These are phyloP conservation scores for Macrophya annulata DNA, from an alignment of 2,888 invertebrate genomes.

Conservation along the genomic window DNA sequence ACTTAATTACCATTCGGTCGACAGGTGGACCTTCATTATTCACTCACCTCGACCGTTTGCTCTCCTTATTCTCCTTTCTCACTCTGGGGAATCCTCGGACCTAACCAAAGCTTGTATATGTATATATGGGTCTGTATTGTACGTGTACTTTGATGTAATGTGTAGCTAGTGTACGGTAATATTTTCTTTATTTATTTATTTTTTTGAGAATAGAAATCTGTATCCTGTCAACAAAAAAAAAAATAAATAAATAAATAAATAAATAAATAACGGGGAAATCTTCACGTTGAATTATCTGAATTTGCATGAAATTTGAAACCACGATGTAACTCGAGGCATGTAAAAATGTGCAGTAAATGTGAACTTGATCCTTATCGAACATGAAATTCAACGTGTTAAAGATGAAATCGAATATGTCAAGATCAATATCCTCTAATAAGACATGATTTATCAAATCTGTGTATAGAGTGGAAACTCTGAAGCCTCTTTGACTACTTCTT, in stretches of 20 bases:
- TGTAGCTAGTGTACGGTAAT: background rate
- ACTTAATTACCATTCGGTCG: conserved; percentile 56
- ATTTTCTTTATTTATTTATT: background rate
- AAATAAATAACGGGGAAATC: too few relatives aligned
- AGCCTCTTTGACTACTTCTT: background rate
- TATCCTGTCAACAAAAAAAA: too few relatives aligned
- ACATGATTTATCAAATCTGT: conserved; percentile 22
- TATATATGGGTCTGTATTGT: background rate
- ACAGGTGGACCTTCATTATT: conserved; percentile 56
- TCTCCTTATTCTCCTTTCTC: background rate
- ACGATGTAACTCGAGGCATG: background rate
- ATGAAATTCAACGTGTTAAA: background rate
- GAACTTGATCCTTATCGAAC: background rate
- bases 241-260: too few relatives aligned
- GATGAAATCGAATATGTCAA: conserved; percentile 11
- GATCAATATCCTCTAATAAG: background rate
- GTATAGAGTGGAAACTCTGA: background rate
- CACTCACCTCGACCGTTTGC: conserved; percentile 38
- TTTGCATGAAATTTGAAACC: background rate
- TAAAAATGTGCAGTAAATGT: background rate
- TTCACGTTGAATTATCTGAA: background rate
- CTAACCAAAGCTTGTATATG: background rate
- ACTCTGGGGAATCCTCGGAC: conserved; percentile 36
- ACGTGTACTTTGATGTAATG: background rate
- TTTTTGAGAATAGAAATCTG: background rate